Evolutionary conservation across 2,888 invertebrate species (phyloP).

Genomic region (Dryobotodes eremita): DNA sequence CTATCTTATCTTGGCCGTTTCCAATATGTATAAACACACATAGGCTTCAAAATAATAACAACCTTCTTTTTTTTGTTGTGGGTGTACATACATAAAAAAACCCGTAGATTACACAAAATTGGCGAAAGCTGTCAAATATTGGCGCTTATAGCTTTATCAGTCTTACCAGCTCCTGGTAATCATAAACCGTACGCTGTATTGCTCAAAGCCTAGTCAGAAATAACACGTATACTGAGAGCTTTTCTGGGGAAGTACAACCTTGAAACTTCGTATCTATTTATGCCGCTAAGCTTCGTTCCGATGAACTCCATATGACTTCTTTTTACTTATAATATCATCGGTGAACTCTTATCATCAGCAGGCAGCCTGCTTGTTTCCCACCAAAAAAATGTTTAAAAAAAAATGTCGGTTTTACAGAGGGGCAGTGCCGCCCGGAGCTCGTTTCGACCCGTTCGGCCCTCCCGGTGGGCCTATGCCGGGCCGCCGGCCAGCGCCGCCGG

Average conservation of each 20-base stretch:
- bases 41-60: not conserved
- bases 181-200: not conserved
- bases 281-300: not conserved
- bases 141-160: no score
- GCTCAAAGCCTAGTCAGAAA: not conserved
- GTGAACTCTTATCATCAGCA: not conserved
- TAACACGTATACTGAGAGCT: not conserved
- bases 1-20: not conserved
- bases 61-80: not conserved
- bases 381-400: not conserved
- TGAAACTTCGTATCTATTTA: no score
- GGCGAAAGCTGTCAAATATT: not conserved
- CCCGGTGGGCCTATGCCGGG: conserved; percentile 90
- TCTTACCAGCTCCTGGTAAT: not conserved
- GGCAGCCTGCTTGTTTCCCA: not conserved
- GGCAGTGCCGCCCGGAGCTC: conserved; percentile 93
- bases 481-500: conserved; percentile 89
- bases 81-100: not conserved
- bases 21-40: not conserved
- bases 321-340: not conserved
- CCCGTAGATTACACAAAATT: not conserved
- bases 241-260: not conserved
- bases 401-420: conserved; percentile 80
- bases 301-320: not conserved
- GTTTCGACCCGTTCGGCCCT: conserved; percentile 95